Percentiles rank a stretch among this genome's conserved stretches.
These are phyloP conservation scores for Dolichomitus sp. DNA, from an alignment of 2,888 invertebrate genomes.

Conservation along the genomic window DNA sequence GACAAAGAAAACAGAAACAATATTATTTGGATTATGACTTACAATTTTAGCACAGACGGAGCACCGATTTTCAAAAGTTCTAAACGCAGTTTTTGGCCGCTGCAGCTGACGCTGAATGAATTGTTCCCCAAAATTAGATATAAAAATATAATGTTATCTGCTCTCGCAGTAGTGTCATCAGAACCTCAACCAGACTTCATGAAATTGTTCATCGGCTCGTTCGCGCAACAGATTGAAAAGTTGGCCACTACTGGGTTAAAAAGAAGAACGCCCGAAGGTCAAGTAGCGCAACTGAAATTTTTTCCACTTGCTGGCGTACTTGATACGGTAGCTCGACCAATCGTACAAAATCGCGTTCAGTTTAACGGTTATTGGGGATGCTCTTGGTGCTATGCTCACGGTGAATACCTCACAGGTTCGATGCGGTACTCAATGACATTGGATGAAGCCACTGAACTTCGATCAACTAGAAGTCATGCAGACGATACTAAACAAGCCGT, in stretches of 20 bases:
- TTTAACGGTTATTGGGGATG: conserved; percentile 49
- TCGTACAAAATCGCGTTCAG: conserved; percentile 41
- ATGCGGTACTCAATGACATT: conserved; percentile 43
- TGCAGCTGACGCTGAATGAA: conserved; percentile 37
- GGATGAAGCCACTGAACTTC: neutral
- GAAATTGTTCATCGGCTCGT: conserved; percentile 12
- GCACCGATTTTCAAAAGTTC: conserved; percentile 47
- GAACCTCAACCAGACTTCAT: conserved; percentile 50
- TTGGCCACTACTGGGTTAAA: conserved; percentile 16
- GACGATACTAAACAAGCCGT: conserved; percentile 26
- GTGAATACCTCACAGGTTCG: conserved; percentile 36
- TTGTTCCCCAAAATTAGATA: conserved; percentile 28
- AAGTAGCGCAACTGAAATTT: conserved; percentile 31
- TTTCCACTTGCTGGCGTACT: conserved; percentile 20
- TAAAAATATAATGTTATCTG: conserved; percentile 40
- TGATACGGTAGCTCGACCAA: conserved; percentile 48
- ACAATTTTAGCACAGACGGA: conserved; percentile 38
- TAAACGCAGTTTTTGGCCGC: conserved; percentile 41
- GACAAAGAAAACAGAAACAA: neutral
- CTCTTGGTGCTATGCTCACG: conserved; percentile 41
- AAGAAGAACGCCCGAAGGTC: neutral
- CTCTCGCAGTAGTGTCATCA: conserved; percentile 20
- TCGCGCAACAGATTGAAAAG: conserved; percentile 20
- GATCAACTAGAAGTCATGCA: neutral
- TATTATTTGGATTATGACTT: neutral